Evolutionary conservation across 2,113 vertebrate genomes (phyloP).

Genomic region (Dolichotis patagonum): DNA sequence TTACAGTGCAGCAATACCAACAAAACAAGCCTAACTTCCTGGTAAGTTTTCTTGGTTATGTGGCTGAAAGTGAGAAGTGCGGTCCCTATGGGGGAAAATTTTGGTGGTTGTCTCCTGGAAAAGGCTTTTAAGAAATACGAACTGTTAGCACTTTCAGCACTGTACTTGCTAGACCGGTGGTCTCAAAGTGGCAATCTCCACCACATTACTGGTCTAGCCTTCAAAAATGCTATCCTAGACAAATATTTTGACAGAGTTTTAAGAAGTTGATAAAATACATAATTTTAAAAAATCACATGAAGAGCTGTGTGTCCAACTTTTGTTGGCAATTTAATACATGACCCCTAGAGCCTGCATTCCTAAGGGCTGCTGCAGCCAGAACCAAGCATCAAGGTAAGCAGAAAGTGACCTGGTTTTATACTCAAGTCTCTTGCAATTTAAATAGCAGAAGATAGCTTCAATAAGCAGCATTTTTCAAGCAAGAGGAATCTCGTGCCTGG

Average conservation of each 20-base stretch:
- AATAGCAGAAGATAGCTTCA: neutral
- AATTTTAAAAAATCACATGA: neutral
- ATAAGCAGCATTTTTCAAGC: neutral
- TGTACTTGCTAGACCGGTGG: neutral
- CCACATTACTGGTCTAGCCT: neutral
- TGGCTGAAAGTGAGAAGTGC: neutral
- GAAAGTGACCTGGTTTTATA: neutral
- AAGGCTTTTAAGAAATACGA: neutral
- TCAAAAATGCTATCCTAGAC: neutral
- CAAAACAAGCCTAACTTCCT: neutral
- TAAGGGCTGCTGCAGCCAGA: neutral
- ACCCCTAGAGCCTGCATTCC: neutral
- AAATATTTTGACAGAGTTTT: constrained; percentile 13
- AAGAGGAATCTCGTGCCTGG: neutral
- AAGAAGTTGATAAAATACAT: neutral
- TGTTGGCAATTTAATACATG: neutral
- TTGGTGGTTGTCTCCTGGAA: neutral
- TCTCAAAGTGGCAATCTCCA: neutral
- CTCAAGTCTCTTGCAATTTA: neutral
- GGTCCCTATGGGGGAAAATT: neutral
- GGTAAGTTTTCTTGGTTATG: neutral
- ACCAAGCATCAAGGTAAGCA: neutral
- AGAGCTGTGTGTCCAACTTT: neutral
- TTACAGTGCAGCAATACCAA: neutral
- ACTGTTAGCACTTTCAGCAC: neutral